Evolutionary conservation across 2,888 invertebrate genomes (phyloP).

Genomic region (Xylota sylvarum): DNA sequence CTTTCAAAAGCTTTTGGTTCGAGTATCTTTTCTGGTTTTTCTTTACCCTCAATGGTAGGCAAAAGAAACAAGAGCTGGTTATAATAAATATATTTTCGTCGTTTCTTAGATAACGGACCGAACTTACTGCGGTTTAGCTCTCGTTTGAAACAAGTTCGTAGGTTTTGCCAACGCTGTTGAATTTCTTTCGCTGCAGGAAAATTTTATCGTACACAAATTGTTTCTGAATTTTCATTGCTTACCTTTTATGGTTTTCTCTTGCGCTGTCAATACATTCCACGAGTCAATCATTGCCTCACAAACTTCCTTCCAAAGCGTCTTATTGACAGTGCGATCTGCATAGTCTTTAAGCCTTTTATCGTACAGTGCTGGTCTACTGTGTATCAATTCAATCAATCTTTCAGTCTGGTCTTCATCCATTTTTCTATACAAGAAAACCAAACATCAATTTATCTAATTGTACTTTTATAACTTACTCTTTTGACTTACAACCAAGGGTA

Average conservation of each 20-base stretch:
- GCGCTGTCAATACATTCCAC: not conserved
- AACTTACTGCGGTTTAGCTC: conserved; percentile 12
- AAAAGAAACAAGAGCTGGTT: conserved; percentile 18
- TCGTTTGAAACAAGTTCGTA: conserved; percentile 25
- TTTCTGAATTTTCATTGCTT: not conserved
- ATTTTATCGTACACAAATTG: not conserved
- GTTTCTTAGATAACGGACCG: not conserved
- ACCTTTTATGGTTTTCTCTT: conserved; percentile 16
- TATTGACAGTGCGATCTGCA: not conserved
- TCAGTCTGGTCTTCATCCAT: conserved; percentile 21
- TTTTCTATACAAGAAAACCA: not conserved
- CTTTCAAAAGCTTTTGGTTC: not conserved
- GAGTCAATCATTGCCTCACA: conserved; percentile 20
- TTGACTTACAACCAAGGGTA: not conserved
- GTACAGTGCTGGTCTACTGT: conserved; percentile 8
- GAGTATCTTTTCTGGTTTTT: not conserved
- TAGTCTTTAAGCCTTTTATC: conserved; percentile 9
- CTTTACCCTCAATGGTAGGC: not conserved
- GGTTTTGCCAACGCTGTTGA: conserved; percentile 37
- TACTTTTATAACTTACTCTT: not conserved
- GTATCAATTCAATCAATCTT: conserved; percentile 10
- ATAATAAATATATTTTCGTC: conserved; percentile 17
- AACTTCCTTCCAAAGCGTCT: conserved; percentile 25
- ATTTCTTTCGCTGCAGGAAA: conserved; percentile 12
- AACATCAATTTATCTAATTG: not conserved